These are phyloP conservation scores for Cataglyphis albicans DNA, from an alignment of 2,888 invertebrate species.

Conservation along the genomic window DNA sequence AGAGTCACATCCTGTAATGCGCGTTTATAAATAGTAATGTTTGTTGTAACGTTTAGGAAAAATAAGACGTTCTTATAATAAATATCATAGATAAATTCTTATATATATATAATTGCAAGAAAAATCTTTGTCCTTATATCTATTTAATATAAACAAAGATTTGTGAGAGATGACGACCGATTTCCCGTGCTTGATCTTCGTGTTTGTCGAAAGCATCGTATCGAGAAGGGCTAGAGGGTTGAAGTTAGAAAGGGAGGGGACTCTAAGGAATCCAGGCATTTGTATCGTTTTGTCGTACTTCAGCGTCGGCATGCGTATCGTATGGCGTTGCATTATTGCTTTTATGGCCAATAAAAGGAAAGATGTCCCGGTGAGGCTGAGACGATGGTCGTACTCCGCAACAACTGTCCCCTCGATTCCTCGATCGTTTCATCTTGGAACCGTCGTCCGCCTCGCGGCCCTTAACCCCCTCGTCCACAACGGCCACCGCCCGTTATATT, in stretches of 20 bases:
- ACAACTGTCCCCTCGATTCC: conserved; percentile 66
- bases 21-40: conserved; percentile 21
- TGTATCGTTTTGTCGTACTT: conserved; percentile 84
- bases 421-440: conserved; percentile 60
- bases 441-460: conserved; percentile 54
- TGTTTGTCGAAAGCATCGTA: background rate
- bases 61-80: background rate
- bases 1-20: background rate
- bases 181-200: background rate
- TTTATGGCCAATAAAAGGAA: conserved; percentile 85
- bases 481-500: conserved; percentile 79
- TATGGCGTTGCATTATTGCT: conserved; percentile 84
- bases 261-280: conserved; percentile 72
- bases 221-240: background rate
- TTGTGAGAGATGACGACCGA: background rate
- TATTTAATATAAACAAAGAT: background rate
- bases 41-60: conserved; percentile 21
- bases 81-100: conserved; percentile 4
- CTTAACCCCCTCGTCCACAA: conserved; percentile 32
- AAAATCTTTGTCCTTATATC: background rate
- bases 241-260: conserved; percentile 57
- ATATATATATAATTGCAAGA: background rate
- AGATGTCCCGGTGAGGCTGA: conserved; percentile 76
- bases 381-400: conserved; percentile 65
- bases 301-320: conserved; percentile 81